Evolutionary conservation across 2,888 invertebrate species (phyloP).

Genomic region (Teleogryllus oceanicus): DNA sequence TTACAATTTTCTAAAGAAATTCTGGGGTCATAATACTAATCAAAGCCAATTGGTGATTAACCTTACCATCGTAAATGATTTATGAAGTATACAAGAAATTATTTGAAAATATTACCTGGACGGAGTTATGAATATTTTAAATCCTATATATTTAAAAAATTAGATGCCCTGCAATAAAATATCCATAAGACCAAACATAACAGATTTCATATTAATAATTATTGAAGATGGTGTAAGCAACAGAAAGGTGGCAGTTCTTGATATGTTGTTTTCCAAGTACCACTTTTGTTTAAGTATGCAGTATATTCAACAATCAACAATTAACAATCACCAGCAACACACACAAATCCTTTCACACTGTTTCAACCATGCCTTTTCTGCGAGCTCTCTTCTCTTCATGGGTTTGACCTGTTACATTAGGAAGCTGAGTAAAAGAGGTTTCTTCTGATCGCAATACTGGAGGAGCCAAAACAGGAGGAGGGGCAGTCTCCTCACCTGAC

Average conservation of each 20-base stretch:
- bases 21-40: no score
- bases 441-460: conserved; percentile 27
- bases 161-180: background rate
- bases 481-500: conserved; percentile 12
- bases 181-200: background rate
- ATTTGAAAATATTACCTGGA: conserved; percentile 1
- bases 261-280: conserved; percentile 4
- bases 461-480: background rate
- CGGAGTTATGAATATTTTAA: conserved; percentile 11
- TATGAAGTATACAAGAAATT: background rate
- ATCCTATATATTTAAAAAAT: background rate
- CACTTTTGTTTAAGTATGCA: background rate
- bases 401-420: conserved; percentile 5
- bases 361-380: conserved; percentile 33
- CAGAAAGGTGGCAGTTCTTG: background rate
- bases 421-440: conserved; percentile 32
- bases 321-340: background rate
- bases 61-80: no score
- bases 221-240: background rate
- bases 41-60: no score
- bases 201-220: background rate
- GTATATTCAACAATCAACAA: background rate
- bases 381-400: conserved; percentile 26
- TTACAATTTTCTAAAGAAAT: no score
- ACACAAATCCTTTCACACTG: conserved; percentile 28